Evolutionary conservation across 2,113 vertebrate genomes (phyloP), one percentile per base, ranked within the genome.

Genomic region (Fregata magnificens): DNA sequence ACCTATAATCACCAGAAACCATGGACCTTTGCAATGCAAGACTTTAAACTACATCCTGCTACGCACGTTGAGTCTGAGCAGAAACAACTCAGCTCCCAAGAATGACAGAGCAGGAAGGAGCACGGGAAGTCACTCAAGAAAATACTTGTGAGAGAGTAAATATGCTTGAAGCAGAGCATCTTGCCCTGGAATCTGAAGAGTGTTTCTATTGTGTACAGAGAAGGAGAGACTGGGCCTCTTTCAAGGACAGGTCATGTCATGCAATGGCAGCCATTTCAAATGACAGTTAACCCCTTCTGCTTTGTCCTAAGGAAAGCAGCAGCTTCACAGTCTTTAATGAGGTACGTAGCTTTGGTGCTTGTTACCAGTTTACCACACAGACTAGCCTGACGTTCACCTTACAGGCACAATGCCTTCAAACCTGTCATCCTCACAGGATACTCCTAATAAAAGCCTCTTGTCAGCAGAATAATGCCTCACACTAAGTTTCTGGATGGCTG

Each of bases 261-360:
- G n/a, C 47, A 72, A 28, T 8, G 32, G 10, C 56, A 61, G 67
- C 14, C 26, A 19, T 50, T 55, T 76, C 40, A n/a, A 50, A 34
- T 6, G 29, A 40, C 10, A 40, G 50, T 19, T 42, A 72, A 38
- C 36, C 26, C 45, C 65, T 42, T n/a, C 50, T 69, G 47, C 71
- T 47, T n/a, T 61, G 42, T n/a, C 62, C 32, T 5, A 8, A 20
- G 42, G 40, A 58, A 20, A 71, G 52, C 32, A 71, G 66, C 73
- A 89, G 55, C 53, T 50, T 73, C 53, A 15, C 2, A 0, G 6
- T 29, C 76, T 52, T 36, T 32, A 81, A 34, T 0, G 0, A 70
- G 61, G 14, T 9, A 20, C 0, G 0, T 1, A 50, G 31, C 15
- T 16, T 45, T 32, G 53, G 59, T 42, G 50, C 5, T 7, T 42